These are phyloP conservation scores for Lissonota sp. DNA, from an alignment of 2,888 invertebrate species.

Conservation along the genomic window DNA sequence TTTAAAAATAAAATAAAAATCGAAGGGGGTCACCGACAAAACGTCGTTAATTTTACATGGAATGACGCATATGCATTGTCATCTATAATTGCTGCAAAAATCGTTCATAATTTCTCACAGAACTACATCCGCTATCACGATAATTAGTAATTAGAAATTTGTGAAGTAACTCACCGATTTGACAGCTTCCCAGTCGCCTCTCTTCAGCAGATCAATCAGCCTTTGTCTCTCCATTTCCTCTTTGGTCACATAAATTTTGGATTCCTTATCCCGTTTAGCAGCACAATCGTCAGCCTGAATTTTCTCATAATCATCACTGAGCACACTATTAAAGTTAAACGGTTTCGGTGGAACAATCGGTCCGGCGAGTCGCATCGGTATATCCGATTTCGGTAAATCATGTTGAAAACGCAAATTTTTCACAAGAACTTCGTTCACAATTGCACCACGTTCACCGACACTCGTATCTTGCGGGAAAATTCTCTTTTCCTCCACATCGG, in stretches of 20 bases:
- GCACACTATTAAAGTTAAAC: slow-evolving; percentile 75
- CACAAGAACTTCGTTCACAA: slow-evolving; percentile 76
- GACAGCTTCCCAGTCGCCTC: slow-evolving; percentile 74
- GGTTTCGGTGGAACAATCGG: slow-evolving; percentile 63
- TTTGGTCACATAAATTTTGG: slow-evolving; percentile 76
- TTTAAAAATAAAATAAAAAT: no score
- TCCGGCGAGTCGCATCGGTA: slow-evolving; percentile 19
- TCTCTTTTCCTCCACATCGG: slow-evolving; percentile 62
- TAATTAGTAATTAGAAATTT: no score
- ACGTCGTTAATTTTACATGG: no score
- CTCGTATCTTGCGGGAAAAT: slow-evolving; percentile 44
- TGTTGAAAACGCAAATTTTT: slow-evolving; percentile 78
- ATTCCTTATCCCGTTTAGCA: slow-evolving; percentile 67
- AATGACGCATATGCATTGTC: no score
- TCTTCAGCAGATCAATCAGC: slow-evolving; percentile 76
- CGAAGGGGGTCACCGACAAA: no score
- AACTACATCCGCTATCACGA: no score
- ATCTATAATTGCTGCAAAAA: no score
- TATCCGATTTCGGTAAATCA: slow-evolving; percentile 70
- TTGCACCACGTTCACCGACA: slow-evolving; percentile 64
- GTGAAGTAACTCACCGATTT: slow-evolving; percentile 74
- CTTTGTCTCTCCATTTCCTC: slow-evolving; percentile 77
- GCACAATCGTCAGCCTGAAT: slow-evolving; percentile 64
- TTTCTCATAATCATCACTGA: slow-evolving; percentile 77
- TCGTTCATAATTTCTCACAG: no score